Evolutionary conservation across 2,113 vertebrate species (phyloP), one percentile per base, ranked within the genome.

Genomic region (Ciconia maguari): DNA sequence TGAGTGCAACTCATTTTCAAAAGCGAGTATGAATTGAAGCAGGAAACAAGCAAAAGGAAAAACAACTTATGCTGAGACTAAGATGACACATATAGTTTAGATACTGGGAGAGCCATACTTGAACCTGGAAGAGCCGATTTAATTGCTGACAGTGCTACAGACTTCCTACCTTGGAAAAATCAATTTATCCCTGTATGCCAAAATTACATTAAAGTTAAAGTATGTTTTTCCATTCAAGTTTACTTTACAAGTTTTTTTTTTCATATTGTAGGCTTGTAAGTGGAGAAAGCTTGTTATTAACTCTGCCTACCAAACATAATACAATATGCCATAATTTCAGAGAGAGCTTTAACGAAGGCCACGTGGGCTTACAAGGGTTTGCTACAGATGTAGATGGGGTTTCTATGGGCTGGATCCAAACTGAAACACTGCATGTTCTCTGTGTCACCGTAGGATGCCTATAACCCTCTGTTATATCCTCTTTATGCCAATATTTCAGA

Each of bases 381-480:
- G 5, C 4, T 55, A 12, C 6, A 10, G 3, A 20, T 8, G 12
- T 38, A 58, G 52, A 51, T 17, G 27, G 4, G 1, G 5, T 36
- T 87, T 78, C 48, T 81, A 10, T 12, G 29, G 32, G 9, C 29
- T 60, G 32, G 6, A 52, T 74, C 8, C 18, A 69, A 78, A 12
- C 12, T 36, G 36, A 81, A 84, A 29, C 4, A 2, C 5, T 81
- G 16, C 7, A 1, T 4, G 3, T 15, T 55, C 12, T 16, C 11
- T 75, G 13, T 69, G 54, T 22, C 27, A 38, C 6, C 0, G 0
- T 3, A 32, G 29, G 29, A 32, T 11, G 1, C 11, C 10, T 71
- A 10, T 3, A 71, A 16, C 3, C 5, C 29, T 25, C 2, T 25
- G 11, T 5, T 34, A 7, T 7, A 54, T 11, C 0, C 0, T 41